Conservation (phyloP, 2,113 vertebrate genomes). For the Erythrolamprus reginae region DNA sequence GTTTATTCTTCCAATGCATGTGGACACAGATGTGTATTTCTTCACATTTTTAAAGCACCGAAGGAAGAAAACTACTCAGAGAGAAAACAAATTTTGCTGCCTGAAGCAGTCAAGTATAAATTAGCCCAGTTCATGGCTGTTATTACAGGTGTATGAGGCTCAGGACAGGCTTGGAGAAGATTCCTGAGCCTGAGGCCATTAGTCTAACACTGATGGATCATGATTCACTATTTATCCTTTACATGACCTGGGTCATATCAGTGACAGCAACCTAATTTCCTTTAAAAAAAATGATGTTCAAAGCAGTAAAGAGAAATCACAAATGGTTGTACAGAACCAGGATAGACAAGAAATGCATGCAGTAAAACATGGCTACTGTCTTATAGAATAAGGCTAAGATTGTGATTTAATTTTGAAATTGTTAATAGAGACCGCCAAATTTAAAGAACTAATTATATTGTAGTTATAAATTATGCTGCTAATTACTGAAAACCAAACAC, state of each 20-base stretch:
- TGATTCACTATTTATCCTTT: background rate
- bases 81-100: background rate
- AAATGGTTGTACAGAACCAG: background rate
- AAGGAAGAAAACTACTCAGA: background rate
- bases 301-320: too few relatives aligned
- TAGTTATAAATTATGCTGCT: fast-evolving
- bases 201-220: background rate
- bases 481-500: fast-evolving
- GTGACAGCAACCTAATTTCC: background rate
- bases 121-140: background rate
- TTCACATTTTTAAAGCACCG: background rate
- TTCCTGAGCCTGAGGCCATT: background rate
- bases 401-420: background rate
- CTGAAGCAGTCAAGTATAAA: background rate
- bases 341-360: background rate
- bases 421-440: background rate
- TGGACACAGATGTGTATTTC: constrained; percentile 4
- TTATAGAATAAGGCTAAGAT: background rate
- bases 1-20: background rate
- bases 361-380: background rate
- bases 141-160: background rate
- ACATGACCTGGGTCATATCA: background rate
- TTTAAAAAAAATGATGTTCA: background rate
- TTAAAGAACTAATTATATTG: background rate
- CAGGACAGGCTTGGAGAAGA: background rate